phyloP scores from a whole-genome alignment of 2,113 vertebrate genomes.

The Condylura cristata region DNA sequence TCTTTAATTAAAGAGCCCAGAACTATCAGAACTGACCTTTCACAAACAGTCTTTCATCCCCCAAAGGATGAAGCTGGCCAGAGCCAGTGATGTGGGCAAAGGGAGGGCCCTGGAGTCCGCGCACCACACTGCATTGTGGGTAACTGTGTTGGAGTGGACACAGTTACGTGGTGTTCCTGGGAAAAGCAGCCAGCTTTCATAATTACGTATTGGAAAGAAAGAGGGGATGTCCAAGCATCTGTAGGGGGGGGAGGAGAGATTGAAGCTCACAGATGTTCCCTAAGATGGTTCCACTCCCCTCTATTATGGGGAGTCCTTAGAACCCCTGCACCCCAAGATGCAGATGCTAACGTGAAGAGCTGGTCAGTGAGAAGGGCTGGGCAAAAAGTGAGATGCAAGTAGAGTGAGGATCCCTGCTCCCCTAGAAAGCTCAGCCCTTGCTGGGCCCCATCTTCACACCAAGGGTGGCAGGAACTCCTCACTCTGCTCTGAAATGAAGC shows the following conservation, averaged over 20 bases:
- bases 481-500: background rate
- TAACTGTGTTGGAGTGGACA: too few species aligned
- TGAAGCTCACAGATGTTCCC: background rate
- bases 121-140: background rate
- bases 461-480: background rate
- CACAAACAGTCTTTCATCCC: background rate
- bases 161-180: background rate
- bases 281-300: background rate
- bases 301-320: background rate
- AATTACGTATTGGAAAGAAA: background rate
- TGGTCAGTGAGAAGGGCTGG: background rate
- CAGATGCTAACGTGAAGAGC: background rate
- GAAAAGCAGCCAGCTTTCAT: background rate
- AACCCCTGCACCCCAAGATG: background rate
- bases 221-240: background rate
- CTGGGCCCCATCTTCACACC: background rate
- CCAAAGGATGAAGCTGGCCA: background rate
- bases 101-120: fast-evolving
- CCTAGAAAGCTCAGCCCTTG: background rate
- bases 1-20: slow-evolving; percentile 44
- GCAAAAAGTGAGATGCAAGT: too few species aligned
- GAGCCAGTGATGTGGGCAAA: background rate
- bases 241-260: background rate
- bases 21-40: background rate
- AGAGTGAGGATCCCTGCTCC: background rate